These are phyloP conservation scores for Drosophila paucipuncta DNA, from an alignment of 2,888 invertebrate species.

Conservation along the genomic window DNA sequence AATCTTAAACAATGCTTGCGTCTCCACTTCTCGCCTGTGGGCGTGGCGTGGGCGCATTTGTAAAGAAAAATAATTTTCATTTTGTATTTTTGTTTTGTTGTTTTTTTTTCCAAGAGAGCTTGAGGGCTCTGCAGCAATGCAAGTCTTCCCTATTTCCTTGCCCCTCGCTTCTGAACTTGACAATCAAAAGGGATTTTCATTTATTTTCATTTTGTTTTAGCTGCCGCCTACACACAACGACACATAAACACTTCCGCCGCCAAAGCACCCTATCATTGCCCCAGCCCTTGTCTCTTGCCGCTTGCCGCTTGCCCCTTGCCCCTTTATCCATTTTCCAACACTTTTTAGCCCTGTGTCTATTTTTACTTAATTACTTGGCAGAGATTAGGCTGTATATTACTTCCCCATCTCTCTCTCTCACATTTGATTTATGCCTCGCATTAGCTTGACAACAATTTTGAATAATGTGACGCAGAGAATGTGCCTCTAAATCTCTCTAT, in stretches of 20 bases:
- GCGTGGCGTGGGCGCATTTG: constrained; percentile 57
- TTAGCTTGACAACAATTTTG: constrained; percentile 47
- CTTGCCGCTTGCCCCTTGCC: not conserved
- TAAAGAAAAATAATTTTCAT: constrained; percentile 56
- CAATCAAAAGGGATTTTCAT: constrained; percentile 75
- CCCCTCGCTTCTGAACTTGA: constrained; percentile 65
- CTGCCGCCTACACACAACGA: constrained; percentile 24
- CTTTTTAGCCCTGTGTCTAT: constrained; percentile 51
- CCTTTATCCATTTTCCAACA: constrained; percentile 9
- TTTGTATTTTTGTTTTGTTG: constrained; percentile 13
- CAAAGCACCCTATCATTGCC: not conserved
- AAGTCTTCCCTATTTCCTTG: not conserved
- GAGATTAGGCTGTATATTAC: constrained; percentile 38
- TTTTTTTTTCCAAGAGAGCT: constrained; percentile 22
- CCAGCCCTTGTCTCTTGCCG: constrained; percentile 10
- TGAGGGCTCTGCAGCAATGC: constrained; percentile 19
- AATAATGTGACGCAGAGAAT: constrained; percentile 32
- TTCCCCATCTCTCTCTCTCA: not conserved
- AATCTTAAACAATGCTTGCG: constrained; percentile 40
- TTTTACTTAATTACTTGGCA: constrained; percentile 72
- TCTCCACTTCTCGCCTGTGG: constrained; percentile 10
- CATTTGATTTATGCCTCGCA: constrained; percentile 45
- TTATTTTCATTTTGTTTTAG: constrained; percentile 43
- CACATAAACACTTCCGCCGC: constrained; percentile 73
- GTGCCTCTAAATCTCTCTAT: not conserved